phyloP scores from a whole-genome alignment of 2,113 vertebrate species.

The Ranitomeya imitator region DNA sequence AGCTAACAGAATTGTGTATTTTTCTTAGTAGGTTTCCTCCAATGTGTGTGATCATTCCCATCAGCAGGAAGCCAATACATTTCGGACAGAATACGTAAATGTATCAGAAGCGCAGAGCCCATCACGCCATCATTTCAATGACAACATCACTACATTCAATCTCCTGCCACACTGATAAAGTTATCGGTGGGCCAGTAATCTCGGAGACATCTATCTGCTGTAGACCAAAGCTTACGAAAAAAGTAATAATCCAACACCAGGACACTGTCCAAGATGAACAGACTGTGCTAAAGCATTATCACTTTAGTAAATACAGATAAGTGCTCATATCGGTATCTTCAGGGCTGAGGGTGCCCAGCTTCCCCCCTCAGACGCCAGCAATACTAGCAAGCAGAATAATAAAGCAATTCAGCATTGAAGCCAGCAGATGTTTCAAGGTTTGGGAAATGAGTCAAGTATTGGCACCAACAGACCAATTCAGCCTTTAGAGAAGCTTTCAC shows the following conservation, averaged over 20 bases:
- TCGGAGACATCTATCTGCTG: not conserved
- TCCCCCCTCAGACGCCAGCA: slow-evolving; percentile 20
- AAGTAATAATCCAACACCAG: not conserved
- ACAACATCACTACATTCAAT: not conserved
- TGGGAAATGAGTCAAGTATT: slow-evolving; percentile 51
- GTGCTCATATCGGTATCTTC: slow-evolving; percentile 12
- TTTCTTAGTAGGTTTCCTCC: too few relatives aligned
- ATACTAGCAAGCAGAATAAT: slow-evolving; percentile 8
- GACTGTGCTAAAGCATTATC: not conserved
- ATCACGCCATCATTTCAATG: not conserved
- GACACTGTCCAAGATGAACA: not conserved
- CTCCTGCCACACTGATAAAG: not conserved
- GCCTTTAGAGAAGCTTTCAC: slow-evolving; percentile 29
- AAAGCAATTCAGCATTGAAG: slow-evolving; percentile 7
- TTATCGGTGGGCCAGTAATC: not conserved
- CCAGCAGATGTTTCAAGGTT: slow-evolving; percentile 40
- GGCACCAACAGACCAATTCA: slow-evolving; percentile 25
- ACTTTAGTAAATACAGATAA: slow-evolving; percentile 12
- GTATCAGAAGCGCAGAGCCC: not conserved
- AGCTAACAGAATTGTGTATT: too few relatives aligned
- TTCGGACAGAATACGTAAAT: not conserved
- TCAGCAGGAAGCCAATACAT: not conserved
- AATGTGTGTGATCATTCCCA: not conserved
- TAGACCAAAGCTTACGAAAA: not conserved
- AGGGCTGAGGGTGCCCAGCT: slow-evolving; percentile 13